Evolutionary conservation across 2,797 vertebrate species (phyloP).

Genomic region (Coendou prehensilis): DNA sequence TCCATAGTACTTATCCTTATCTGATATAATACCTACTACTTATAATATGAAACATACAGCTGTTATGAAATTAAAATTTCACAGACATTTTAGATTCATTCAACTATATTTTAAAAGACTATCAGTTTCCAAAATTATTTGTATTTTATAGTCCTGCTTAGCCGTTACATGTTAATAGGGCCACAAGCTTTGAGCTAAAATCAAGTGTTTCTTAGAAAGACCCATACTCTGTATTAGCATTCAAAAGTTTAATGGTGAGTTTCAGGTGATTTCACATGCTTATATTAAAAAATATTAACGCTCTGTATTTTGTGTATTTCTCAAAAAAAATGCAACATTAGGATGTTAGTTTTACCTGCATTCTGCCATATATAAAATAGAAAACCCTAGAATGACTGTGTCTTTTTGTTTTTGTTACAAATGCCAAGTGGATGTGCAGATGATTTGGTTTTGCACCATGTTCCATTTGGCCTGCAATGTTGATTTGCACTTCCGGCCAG

Average conservation of each 20-base stretch:
- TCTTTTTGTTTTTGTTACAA: conserved; percentile 12
- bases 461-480: not conserved
- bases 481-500: not conserved
- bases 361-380: not conserved
- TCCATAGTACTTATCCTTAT: not conserved
- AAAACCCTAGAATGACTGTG: conserved; percentile 23
- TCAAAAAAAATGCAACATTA: not conserved
- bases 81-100: not conserved
- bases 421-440: not conserved
- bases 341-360: not conserved
- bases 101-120: not conserved
- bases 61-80: not conserved
- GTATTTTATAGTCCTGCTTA: not conserved
- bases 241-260: not conserved
- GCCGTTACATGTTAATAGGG: not conserved
- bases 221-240: not conserved
- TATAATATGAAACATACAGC: not conserved
- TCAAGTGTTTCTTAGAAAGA: not conserved
- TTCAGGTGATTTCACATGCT: not conserved
- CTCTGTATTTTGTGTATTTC: not conserved
- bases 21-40: not conserved
- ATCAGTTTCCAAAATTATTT: not conserved
- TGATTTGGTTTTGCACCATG: not conserved
- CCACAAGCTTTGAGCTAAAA: not conserved
- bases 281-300: conserved; percentile 19